Base-by-base conservation (phyloP, 2,888 invertebrate species). In the Coelogynopora nodosa region DNA sequence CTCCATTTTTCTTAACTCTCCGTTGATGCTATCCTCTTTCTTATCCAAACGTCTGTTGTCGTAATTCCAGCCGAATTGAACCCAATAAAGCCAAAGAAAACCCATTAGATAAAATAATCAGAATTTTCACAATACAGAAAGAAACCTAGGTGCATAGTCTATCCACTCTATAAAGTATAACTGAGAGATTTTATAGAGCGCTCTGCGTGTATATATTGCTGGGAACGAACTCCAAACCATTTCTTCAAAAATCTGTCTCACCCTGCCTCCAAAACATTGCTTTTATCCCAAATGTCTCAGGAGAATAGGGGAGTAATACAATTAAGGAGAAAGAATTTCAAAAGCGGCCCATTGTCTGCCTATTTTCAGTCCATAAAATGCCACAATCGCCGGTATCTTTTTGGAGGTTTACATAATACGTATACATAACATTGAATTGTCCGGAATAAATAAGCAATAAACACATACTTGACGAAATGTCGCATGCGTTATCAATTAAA, bases 21-120 rank as follows among this genome's bases (percentile, higher is more conserved):
- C 10, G 74, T 74, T n/a, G 18, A 74, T 74, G 74, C 74, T 74
- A 74, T 74, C 74, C 23, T 5, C 27, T 74, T 74, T 26, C 74
- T 74, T 74, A 74, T 74, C 74, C 74, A 2, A 74, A 26, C 74
- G 74, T 74, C 74, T 74, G 74, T 74, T 74, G 74, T 26, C 74
- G 23, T 74, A 74, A 13, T 74, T 74, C 23, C 23, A 18, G 18
- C 49, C 49, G 10, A 49, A 49, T 49, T 49, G 23, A 5, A 74
- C 74, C 23, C 23, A 13, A 74, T 23, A 74, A 74, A 74, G 74
- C 23, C 23, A 74, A 74, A 13, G 74, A 74, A 74, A 23, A 74
- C 74, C 23, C 23, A 74, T 74, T 74, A 23, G 74, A 74, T 49
- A 49, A 49, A 49, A 49, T 49, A 49, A 49, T 49, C 49, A 49